Base-by-base conservation (phyloP, 1,140 invertebrate species). In the Dryas iulia region DNA sequence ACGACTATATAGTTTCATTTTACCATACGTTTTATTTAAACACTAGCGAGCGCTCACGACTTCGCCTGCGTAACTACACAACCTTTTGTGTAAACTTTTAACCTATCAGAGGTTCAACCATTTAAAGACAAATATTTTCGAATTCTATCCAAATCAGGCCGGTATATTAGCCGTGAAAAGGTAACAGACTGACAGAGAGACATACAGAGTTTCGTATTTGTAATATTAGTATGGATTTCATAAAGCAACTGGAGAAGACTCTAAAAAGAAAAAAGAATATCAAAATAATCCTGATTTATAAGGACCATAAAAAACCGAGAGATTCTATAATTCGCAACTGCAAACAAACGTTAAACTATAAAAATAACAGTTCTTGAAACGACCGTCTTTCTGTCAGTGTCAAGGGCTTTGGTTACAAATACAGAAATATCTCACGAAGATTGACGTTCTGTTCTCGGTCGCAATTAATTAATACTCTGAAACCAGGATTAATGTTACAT, bases 401-500 rank as follows among this genome's bases (percentile, higher is more conserved):
- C 59, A 62, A 53, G 59, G 25, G 14, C 33, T 62, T 62, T 52
- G 21, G 11, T 28, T 53, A 53, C 59, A 39, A 21, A 61, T 23
- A 61, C 59, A 62, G 59, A 62, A 62, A 28, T 28, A 52, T 62
- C 59, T 62, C n/a, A 25, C 18, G 6, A 11, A 62, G 39, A 53
- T 28, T 52, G 59, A 52, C 39, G 28, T 14, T 61, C 28, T 18
- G 35, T 47, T 35, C 5, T 26, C 35, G 0, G 59, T 26, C 0
- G 25, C 12, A 25, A 61, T 61, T 47, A 52, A 61, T 61, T 61
- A 18, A 52, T 30, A 26, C 18, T 39, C 25, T 18, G 23, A 35
- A 30, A 60, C 47, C 59, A 30, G 33, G 35, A 24, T 61, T 62
- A 62, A 62, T 53, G 25, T 39, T 62, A 47, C 10, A 52, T 5